phyloP scores from a whole-genome alignment of 2,113 vertebrate species.

The Sakesphorus luctuosus region DNA sequence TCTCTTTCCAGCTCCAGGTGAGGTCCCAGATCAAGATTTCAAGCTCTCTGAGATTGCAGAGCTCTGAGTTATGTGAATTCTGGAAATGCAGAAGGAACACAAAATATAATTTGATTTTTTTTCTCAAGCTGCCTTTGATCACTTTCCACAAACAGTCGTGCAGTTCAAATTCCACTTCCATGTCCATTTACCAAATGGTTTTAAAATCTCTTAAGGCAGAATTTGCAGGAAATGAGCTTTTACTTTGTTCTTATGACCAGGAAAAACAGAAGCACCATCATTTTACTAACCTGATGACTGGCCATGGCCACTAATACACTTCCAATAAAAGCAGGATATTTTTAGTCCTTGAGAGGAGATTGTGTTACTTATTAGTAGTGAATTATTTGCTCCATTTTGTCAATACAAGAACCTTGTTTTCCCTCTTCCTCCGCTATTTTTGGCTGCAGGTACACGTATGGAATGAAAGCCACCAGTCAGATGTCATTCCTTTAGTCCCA shows the following conservation, averaged over 20 bases:
- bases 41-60: not conserved
- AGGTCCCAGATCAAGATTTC: not conserved
- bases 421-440: not conserved
- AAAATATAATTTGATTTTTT: not conserved
- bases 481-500: not conserved
- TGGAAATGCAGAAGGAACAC: not conserved
- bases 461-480: not conserved
- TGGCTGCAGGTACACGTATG: not conserved
- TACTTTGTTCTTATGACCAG: not conserved
- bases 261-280: not conserved
- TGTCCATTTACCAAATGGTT: not conserved
- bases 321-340: not conserved
- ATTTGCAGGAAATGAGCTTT: constrained; percentile 32
- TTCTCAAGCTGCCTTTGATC: not conserved
- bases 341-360: not conserved
- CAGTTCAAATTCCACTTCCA: not conserved
- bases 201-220: not conserved
- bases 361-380: not conserved
- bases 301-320: not conserved
- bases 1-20: not conserved
- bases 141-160: not conserved
- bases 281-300: not conserved
- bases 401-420: not conserved
- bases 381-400: not conserved
- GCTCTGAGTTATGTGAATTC: not conserved